Base-by-base conservation (phyloP, 2,797 vertebrate genomes). In the Gambusia yucatana region DNA sequence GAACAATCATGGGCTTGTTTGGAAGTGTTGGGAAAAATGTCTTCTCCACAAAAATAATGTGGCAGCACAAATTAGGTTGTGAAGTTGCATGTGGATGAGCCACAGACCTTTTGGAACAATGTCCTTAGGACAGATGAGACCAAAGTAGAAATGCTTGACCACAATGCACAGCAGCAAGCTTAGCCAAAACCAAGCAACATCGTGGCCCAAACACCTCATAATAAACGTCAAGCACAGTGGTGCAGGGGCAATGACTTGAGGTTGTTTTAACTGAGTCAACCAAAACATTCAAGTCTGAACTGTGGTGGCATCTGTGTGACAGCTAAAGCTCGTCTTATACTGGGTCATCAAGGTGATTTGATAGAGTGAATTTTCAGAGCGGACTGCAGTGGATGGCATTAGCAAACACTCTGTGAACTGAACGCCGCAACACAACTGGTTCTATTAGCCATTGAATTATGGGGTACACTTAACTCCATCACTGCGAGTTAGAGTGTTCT, bases 51-150 rank as follows among this genome's bases (percentile, higher is more conserved):
- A 67, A 25, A 67, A 41, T 67, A 22, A 39, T 39, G 36, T 1
- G 30, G 16, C 36, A 41, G 63, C 36, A 10, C 17, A 67, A 67
- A 9, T 20, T 41, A 67, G 3, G 20, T 25, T 67, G 20, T 39
- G 39, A 67, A 25, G 20, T 41, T 67, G 20, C 36, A 13, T 67
- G 8, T 41, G 63, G 61, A 39, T 65, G 39, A 70, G 13, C 67
- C 67, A 70, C 41, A 70, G 14, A 70, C 39, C 67, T 44, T 70
- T 13, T 70, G 41, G 67, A 67, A 44, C 39, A 70, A 70, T 70
- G 25, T 70, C 65, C 22, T 69, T 44, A 6, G 65, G 65, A 43
- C 39, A 44, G 11, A 70, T 70, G 41, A 70, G 41, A 69, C 65
- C 39, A 44, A n/a, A 43, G 36, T 25, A 67, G 39, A 67, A 63